A percentile compares a stretch with the other conserved stretches of the same genome.
phyloP scores from a whole-genome alignment of 2,113 vertebrate genomes.

The Serilophus lunatus region DNA sequence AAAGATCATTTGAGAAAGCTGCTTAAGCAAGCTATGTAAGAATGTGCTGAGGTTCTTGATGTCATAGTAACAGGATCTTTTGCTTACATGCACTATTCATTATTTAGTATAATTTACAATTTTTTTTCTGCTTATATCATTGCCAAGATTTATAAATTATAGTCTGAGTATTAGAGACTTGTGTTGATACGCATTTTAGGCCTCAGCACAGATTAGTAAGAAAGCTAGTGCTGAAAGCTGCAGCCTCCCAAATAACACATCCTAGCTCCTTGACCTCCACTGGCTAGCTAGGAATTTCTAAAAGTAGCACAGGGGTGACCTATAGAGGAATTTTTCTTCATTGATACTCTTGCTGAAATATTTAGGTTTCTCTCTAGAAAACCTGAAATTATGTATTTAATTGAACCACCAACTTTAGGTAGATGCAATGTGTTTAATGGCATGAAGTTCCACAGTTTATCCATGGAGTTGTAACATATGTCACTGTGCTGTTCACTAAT shows the following conservation, averaged over 20 bases:
- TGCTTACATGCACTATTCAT: neutral
- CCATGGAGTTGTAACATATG: neutral
- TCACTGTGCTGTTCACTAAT: neutral
- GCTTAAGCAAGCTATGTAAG: neutral
- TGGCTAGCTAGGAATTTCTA: neutral
- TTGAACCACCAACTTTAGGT: neutral
- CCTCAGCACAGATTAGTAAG: neutral
- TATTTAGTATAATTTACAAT: neutral
- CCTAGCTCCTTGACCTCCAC: neutral
- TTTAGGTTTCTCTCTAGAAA: neutral
- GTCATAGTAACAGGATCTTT: neutral
- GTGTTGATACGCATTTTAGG: neutral
- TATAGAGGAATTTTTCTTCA: neutral
- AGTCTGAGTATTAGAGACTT: neutral
- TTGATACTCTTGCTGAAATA: neutral
- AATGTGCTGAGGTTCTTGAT: neutral
- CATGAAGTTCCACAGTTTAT: neutral
- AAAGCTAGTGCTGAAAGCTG: neutral
- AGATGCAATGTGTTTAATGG: neutral
- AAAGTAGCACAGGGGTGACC: neutral
- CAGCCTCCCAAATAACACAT: neutral
- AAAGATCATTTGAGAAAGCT: neutral
- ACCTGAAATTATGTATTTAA: neutral
- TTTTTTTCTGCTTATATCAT: neutral
- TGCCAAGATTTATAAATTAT: neutral